phyloP scores from a whole-genome alignment of 1,140 invertebrate species.

The Hetaerina americana region DNA sequence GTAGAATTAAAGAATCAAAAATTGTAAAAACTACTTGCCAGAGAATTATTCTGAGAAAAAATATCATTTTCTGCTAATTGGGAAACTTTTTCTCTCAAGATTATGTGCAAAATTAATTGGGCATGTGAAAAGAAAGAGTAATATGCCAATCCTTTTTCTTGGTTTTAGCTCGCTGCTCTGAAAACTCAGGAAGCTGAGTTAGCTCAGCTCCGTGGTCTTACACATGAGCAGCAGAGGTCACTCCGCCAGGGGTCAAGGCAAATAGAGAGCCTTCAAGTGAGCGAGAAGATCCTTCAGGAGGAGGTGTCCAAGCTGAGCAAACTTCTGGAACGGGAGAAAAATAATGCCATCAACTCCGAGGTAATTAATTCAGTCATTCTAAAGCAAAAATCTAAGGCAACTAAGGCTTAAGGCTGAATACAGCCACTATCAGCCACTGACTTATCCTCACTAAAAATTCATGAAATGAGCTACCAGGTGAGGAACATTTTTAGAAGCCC shows the following conservation, averaged over 20 bases:
- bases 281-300: slow-evolving; percentile 38
- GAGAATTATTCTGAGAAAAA: too few species aligned
- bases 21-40: too few species aligned
- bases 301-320: slow-evolving; percentile 36
- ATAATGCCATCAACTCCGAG: slow-evolving; percentile 21
- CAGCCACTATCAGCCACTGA: not conserved
- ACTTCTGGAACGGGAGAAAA: slow-evolving; percentile 35
- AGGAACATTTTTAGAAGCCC: too few species aligned
- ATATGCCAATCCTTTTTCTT: too few species aligned
- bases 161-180: slow-evolving; percentile 33
- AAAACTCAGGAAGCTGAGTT: slow-evolving; percentile 44
- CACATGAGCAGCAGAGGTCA: slow-evolving; percentile 41
- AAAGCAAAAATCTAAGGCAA: not conserved
- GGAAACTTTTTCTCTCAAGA: too few species aligned
- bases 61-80: too few species aligned
- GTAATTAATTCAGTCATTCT: not conserved
- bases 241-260: slow-evolving; percentile 38
- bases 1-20: too few species aligned
- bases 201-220: slow-evolving; percentile 39
- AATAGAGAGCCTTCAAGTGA: slow-evolving; percentile 39
- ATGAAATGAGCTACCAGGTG: too few species aligned
- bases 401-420: not conserved
- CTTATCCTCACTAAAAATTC: too few species aligned
- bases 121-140: too few species aligned
- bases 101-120: too few species aligned